Conservation (phyloP, 2,797 vertebrate genomes). For the Catamblyrhynchus diadema region DNA sequence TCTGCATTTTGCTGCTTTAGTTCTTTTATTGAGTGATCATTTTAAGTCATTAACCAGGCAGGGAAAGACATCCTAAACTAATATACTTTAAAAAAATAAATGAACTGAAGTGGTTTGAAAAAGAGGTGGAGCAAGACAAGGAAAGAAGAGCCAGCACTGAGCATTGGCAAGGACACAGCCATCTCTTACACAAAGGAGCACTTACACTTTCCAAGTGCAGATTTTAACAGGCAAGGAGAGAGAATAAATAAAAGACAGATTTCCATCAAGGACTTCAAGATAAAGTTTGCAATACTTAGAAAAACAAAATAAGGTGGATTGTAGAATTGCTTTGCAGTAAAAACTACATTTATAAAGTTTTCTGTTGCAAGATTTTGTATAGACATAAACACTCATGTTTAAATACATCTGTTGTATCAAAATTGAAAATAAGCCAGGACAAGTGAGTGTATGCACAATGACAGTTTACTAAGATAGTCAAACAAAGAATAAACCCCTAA, state of each 20-base stretch:
- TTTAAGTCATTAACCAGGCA: background rate
- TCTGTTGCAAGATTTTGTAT: background rate
- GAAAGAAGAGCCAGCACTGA: slow-evolving; percentile 2
- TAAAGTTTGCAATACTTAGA: background rate
- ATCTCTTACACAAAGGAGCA: slow-evolving; percentile 60
- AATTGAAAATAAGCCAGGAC: background rate
- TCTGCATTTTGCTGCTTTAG: background rate
- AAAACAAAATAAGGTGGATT: background rate
- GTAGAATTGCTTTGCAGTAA: background rate
- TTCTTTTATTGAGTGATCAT: slow-evolving; percentile 11
- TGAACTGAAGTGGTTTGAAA: slow-evolving; percentile 56
- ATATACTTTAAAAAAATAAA: slow-evolving; percentile 17
- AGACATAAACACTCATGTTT: background rate
- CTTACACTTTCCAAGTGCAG: slow-evolving; percentile 20
- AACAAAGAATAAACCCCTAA: background rate
- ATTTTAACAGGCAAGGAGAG: slow-evolving; percentile 4
- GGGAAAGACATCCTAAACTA: slow-evolving; percentile 39
- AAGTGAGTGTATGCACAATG: background rate
- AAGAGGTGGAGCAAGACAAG: slow-evolving; percentile 66
- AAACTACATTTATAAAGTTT: background rate
- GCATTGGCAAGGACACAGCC: slow-evolving; percentile 41
- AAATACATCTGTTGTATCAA: background rate
- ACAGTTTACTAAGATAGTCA: background rate
- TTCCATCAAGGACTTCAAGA: background rate
- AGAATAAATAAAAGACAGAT: background rate